Base-by-base conservation (phyloP, 2,888 invertebrate genomes). In the Sarcophaga subvicina region DNA sequence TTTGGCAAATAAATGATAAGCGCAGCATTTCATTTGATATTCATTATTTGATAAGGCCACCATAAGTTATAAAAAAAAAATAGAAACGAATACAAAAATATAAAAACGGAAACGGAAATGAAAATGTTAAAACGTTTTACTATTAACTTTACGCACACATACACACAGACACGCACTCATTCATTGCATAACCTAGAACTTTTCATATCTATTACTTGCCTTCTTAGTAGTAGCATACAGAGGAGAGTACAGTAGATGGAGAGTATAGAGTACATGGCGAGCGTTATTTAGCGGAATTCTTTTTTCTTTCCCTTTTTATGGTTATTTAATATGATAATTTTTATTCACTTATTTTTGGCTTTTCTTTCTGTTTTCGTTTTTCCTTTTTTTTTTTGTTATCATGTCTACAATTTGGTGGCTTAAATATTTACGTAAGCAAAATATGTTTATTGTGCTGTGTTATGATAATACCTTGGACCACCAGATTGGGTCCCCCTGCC, bases 21-120 rank as follows among this genome's bases (percentile, higher is more conserved):
- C 83, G 67, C 83, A 67, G 88, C 88, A 87, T 87, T 89, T 85
- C 89, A 89, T 88, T 89, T 85, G 89, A 89, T 89, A 89, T 89
- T 89, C 89, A 89, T 89, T 89, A 88, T 88, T 89, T 89, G 89
- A 89, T 89, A 89, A 88, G 83, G 86, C 37, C 37, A 37, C 83
- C 88, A 89, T 86, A 89, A 88, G 85, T 85, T 87, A 81, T 85
- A 85, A 84, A 88, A 25, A 25, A 25, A 25, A 37, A 37, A 37
- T 37, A 6, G 1, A 37, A 37, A 37, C 37, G 37, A 37, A 37
- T 37, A 37, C 37, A 37, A 37, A 27, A 37, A 37, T 37, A 88
- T 71, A 78, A 81, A 76, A 89, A 80, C 80, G 86, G 85, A 85
- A 86, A 85, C 85, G 88, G 88, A 88, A 88, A 89, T 89, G 88